These are phyloP conservation scores for Orchesella flavescens DNA, from an alignment of 2,888 invertebrate genomes.

Conservation along the genomic window DNA sequence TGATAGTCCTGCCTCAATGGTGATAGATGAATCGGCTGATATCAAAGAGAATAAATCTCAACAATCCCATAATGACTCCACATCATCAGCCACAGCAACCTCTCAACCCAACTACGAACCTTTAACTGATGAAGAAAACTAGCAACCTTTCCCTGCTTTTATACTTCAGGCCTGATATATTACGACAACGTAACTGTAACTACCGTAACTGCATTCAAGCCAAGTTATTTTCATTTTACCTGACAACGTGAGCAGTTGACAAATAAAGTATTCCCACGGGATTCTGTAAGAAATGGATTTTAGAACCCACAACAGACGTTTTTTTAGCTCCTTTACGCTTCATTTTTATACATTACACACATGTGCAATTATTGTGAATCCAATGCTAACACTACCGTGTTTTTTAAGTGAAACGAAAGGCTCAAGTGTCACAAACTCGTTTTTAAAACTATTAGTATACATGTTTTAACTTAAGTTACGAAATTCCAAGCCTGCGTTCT, in stretches of 20 bases:
- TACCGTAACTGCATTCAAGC: too few relatives aligned
- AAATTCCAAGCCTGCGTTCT: too few relatives aligned
- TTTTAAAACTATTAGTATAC: not conserved
- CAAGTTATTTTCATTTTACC: too few relatives aligned
- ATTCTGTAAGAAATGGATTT: too few relatives aligned
- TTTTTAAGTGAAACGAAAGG: not conserved
- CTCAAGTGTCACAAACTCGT: not conserved
- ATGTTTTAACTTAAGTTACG: too few relatives aligned
- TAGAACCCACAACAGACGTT: too few relatives aligned
- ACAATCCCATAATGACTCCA: conserved; percentile 30
- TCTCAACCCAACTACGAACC: conserved; percentile 69
- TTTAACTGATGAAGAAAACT: conserved; percentile 68
- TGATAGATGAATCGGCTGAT: conserved; percentile 68
- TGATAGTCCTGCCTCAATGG: conserved; percentile 69
- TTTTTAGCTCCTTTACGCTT: too few relatives aligned
- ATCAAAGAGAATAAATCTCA: conserved; percentile 60
- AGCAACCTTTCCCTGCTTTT: not conserved
- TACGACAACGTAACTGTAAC: too few relatives aligned
- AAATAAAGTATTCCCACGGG: too few relatives aligned
- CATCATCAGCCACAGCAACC: conserved; percentile 50
- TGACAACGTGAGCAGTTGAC: too few relatives aligned
- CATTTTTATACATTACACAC: too few relatives aligned
- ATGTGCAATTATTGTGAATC: not conserved
- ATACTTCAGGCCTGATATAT: not conserved
- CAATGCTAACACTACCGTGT: not conserved